phyloP scores from a whole-genome alignment of 2,888 invertebrate species.

The Torymus texanus region DNA sequence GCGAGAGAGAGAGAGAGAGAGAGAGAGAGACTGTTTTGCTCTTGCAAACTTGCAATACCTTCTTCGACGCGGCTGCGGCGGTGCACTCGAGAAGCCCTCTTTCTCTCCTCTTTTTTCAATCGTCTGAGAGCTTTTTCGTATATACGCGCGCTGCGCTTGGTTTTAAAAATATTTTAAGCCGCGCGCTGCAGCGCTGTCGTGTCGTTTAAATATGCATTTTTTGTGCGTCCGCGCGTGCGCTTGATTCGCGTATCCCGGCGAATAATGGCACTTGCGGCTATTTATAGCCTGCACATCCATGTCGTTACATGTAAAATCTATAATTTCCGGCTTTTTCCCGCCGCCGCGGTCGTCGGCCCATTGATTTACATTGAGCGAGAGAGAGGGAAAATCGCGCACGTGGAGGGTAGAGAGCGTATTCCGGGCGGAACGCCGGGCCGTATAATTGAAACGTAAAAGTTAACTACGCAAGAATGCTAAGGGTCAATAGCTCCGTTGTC shows the following conservation, averaged over 20 bases:
- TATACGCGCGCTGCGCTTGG: not conserved
- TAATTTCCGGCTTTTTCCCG: slow-evolving; percentile 13
- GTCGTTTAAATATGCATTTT: slow-evolving; percentile 8
- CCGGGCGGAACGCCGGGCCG: slow-evolving; percentile 27
- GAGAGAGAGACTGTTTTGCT: slow-evolving; percentile 53
- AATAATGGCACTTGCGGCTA: not conserved
- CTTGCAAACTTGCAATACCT: slow-evolving; percentile 24
- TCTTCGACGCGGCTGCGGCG: slow-evolving; percentile 5
- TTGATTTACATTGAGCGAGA: slow-evolving; percentile 38
- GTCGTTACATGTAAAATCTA: slow-evolving; percentile 31
- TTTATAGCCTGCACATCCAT: not conserved
- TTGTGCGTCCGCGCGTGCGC: not conserved
- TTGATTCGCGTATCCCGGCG: not conserved
- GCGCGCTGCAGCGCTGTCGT: not conserved
- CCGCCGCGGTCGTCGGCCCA: not conserved
- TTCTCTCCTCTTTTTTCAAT: slow-evolving; percentile 24
- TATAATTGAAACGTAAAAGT: slow-evolving; percentile 68
- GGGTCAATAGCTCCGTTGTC: slow-evolving; percentile 52
- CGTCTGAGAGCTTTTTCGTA: slow-evolving; percentile 46
- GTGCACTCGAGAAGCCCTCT: not conserved
- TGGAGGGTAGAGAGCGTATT: not conserved
- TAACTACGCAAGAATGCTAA: slow-evolving; percentile 55
- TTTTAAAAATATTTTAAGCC: slow-evolving; percentile 7
- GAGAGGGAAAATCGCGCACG: not conserved
- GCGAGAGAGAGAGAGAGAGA: slow-evolving; percentile 28